A percentile compares a stretch with the other conserved stretches of the same genome.
phyloP scores from a whole-genome alignment of 2,888 invertebrate genomes.

The Eilema sororculum region DNA sequence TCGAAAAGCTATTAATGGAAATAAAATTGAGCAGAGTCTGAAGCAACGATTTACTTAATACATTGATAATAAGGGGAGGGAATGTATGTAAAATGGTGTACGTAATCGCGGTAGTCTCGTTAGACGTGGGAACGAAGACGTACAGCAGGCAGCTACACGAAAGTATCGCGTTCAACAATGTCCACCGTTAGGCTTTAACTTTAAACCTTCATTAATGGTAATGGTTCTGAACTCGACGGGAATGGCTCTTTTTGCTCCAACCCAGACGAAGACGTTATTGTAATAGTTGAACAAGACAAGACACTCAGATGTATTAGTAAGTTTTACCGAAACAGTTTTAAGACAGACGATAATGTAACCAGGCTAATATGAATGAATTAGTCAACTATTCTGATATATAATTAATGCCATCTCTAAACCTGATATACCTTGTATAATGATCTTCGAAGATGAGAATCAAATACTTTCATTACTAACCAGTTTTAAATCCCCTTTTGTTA shows the following conservation, averaged over 20 bases:
- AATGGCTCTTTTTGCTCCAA: constrained; percentile 76
- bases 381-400: constrained; percentile 34
- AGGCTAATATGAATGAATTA: constrained; percentile 39
- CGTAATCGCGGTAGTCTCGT: constrained; percentile 84
- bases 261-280: constrained; percentile 59
- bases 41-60: constrained; percentile 83
- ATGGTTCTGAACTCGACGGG: constrained; percentile 78
- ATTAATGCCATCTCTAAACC: constrained; percentile 37
- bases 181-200: constrained; percentile 81
- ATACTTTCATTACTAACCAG: constrained; percentile 47
- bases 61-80: constrained; percentile 82
- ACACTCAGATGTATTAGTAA: constrained; percentile 21
- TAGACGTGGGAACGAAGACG: constrained; percentile 82
- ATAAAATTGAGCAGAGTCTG: constrained; percentile 79
- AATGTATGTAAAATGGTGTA: constrained; percentile 81
- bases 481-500: constrained; percentile 37
- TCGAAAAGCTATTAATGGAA: constrained; percentile 82
- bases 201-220: constrained; percentile 81
- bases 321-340: constrained; percentile 9
- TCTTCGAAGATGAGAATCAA: constrained; percentile 32
- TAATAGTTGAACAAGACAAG: constrained; percentile 70
- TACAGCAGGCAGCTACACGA: constrained; percentile 69
- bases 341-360: constrained; percentile 13
- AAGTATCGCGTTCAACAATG: constrained; percentile 76
- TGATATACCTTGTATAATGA: constrained; percentile 45